Evolutionary conservation across 2,888 invertebrate genomes (phyloP).

Genomic region (Antheraea yamamai): DNA sequence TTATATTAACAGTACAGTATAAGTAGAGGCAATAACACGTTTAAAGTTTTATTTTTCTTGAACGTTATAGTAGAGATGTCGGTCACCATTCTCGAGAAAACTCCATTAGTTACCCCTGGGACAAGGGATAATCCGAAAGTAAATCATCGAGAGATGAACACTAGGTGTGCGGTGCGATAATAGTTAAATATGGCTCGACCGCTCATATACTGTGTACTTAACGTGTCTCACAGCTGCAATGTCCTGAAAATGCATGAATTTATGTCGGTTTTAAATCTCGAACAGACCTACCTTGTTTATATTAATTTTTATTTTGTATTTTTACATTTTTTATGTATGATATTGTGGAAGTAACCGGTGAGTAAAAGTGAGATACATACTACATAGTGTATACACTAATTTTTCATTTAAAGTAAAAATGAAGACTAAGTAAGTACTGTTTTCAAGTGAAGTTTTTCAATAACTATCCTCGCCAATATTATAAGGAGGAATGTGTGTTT

Average conservation of each 20-base stretch:
- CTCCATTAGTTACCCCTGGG: slow-evolving; percentile 64
- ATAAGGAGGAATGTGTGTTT: too few relatives aligned
- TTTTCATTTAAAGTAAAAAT: too few relatives aligned
- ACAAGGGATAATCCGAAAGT: slow-evolving; percentile 72
- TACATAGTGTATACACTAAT: background rate
- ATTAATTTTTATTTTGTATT: background rate
- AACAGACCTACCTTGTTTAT: background rate
- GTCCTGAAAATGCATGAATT: slow-evolving; percentile 44
- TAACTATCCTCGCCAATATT: too few relatives aligned
- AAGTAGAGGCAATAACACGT: background rate
- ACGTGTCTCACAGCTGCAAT: slow-evolving; percentile 42
- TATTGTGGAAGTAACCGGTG: background rate
- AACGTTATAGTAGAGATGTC: background rate
- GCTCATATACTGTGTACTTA: slow-evolving; percentile 70
- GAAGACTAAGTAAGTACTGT: background rate
- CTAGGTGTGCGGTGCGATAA: slow-evolving; percentile 70
- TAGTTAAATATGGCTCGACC: slow-evolving; percentile 73
- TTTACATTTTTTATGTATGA: background rate
- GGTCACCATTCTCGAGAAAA: slow-evolving; percentile 31
- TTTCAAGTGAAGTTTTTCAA: too few relatives aligned
- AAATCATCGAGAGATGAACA: slow-evolving; percentile 76
- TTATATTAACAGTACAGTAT: background rate
- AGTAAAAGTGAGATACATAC: background rate
- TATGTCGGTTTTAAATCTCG: slow-evolving; percentile 33
- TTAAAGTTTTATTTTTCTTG: background rate